Evolutionary conservation across 2,797 vertebrate species (phyloP).

Genomic region (Acipenser transmontanus): DNA sequence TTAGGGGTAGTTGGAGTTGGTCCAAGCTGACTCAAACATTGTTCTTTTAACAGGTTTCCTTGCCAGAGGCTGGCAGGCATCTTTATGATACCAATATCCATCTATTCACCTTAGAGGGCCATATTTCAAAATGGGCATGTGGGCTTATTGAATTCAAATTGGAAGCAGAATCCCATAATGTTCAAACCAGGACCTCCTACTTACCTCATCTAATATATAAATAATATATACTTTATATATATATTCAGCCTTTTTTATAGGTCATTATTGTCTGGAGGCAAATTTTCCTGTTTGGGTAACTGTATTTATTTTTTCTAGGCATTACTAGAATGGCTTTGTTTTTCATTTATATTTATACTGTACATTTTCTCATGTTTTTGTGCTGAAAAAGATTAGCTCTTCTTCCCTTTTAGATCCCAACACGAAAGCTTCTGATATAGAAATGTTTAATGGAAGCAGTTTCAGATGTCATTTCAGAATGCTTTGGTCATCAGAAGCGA

Average conservation of each 20-base stretch:
- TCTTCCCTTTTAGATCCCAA: too few relatives aligned
- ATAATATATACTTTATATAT: too few relatives aligned
- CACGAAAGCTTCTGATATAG: neutral
- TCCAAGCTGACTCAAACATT: slow-evolving; percentile 46
- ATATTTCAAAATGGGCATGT: too few relatives aligned
- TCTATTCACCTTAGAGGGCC: slow-evolving; percentile 34
- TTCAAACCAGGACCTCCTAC: too few relatives aligned
- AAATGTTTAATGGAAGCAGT: too few relatives aligned
- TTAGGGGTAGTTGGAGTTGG: slow-evolving; percentile 37
- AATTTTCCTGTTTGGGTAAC: neutral
- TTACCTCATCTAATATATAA: too few relatives aligned
- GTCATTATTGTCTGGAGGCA: neutral
- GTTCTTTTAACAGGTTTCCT: slow-evolving; percentile 45
- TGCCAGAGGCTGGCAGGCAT: slow-evolving; percentile 43
- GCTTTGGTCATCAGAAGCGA: too few relatives aligned
- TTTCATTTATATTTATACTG: slow-evolving; percentile 1
- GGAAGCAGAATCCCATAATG: too few relatives aligned
- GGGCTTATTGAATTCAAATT: too few relatives aligned
- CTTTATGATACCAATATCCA: slow-evolving; percentile 32
- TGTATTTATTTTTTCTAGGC: neutral
- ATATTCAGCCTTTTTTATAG: neutral
- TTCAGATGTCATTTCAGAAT: too few relatives aligned
- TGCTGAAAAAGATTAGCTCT: too few relatives aligned
- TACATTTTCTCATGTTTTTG: neutral
- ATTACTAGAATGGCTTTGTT: neutral